phyloP scores from a whole-genome alignment of 2,888 invertebrate genomes.

The Ctena decussata region DNA sequence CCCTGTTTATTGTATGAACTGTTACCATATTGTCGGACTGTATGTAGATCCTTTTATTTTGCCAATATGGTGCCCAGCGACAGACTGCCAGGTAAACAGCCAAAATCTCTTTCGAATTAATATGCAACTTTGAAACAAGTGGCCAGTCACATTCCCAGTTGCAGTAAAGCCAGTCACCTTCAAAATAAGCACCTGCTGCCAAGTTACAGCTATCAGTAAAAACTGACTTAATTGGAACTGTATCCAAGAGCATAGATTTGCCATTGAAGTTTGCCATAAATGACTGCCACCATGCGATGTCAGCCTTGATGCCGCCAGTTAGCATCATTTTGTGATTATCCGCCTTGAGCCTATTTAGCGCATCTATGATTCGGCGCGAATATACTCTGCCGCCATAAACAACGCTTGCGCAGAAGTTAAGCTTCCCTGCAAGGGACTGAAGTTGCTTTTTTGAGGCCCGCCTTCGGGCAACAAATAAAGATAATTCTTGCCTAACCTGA shows the following conservation, averaged over 20 bases:
- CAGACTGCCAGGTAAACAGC: neutral
- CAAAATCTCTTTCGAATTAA: conserved; percentile 23
- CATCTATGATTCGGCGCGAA: neutral
- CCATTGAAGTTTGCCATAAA: conserved; percentile 36
- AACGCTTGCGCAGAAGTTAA: neutral
- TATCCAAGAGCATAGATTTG: conserved; percentile 18
- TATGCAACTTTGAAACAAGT: conserved; percentile 13
- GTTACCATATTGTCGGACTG: conserved; percentile 21
- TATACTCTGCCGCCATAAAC: neutral
- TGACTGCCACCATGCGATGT: too few species aligned
- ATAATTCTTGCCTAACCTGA: neutral
- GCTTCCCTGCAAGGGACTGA: neutral
- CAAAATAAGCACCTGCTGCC: conserved; percentile 16
- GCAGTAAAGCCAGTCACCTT: conserved; percentile 5
- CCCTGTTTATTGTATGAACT: conserved; percentile 20
- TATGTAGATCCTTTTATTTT: neutral
- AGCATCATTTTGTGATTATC: conserved; percentile 22
- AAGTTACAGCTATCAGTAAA: conserved; percentile 29
- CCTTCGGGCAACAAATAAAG: neutral
- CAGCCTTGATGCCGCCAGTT: neutral
- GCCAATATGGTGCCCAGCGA: neutral
- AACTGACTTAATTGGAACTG: neutral
- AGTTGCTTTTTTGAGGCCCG: neutral
- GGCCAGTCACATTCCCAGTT: conserved; percentile 32
- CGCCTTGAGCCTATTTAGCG: neutral